Conservation (phyloP, 1,140 invertebrate genomes). For the Lepidurus arcticus region DNA sequence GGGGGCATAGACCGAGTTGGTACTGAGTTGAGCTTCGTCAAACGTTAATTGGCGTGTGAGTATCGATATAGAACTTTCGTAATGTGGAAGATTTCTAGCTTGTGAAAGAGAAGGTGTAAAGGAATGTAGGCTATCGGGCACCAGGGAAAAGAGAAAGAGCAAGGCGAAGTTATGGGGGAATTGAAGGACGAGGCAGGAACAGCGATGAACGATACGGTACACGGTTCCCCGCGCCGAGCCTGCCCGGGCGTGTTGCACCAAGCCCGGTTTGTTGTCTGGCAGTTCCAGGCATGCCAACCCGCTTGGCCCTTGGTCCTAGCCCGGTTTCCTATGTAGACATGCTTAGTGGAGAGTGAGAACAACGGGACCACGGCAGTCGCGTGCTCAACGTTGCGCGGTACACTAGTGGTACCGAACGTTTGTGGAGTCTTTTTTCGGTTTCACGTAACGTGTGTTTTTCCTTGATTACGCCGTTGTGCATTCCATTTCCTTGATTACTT, state of each 20-base stretch:
- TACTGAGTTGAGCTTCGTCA: too few relatives aligned
- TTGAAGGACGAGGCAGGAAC: constrained; percentile 16
- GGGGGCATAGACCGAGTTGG: too few relatives aligned
- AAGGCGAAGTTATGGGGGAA: constrained; percentile 5
- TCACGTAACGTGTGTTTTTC: neutral
- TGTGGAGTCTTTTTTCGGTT: neutral
- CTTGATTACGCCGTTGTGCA: neutral
- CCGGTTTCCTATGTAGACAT: neutral
- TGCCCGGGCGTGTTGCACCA: neutral
- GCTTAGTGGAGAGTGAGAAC: neutral
- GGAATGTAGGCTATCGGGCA: constrained; percentile 2
- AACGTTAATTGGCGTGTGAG: neutral
- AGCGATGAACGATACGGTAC: constrained; percentile 1
- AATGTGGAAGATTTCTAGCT: neutral
- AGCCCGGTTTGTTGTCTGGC: neutral
- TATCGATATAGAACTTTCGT: neutral
- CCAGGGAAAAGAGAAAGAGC: neutral
- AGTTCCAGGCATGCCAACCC: neutral
- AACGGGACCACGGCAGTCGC: neutral
- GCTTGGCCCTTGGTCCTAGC: neutral
- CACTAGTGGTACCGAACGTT: neutral
- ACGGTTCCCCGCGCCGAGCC: neutral
- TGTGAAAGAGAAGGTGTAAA: constrained; percentile 4
- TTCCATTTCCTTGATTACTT: constrained; percentile 5
- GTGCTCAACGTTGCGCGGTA: neutral